A percentile compares a stretch with the other conserved stretches of the same genome.
Evolutionary conservation across 2,888 invertebrate species (phyloP).

Genomic region (Dysmachus trigonus): DNA sequence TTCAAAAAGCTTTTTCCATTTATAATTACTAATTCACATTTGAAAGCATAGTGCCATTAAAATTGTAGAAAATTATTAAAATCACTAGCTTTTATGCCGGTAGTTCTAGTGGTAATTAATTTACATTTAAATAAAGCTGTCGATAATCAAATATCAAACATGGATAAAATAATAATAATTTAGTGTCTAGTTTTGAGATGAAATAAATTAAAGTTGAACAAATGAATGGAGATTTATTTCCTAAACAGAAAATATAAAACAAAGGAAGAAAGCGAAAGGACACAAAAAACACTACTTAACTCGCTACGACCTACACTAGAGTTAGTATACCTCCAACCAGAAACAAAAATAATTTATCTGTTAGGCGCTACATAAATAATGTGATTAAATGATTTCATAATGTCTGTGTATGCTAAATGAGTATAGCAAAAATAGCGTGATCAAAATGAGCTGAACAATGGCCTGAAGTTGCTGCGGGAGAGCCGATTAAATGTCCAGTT

Average conservation of each 20-base stretch:
- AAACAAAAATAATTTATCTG: slow-evolving; percentile 16
- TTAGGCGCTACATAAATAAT: background rate
- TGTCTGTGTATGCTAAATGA: slow-evolving; percentile 12
- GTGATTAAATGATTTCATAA: slow-evolving; percentile 8
- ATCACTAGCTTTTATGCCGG: no score
- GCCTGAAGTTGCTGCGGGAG: slow-evolving; percentile 44
- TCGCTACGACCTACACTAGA: background rate
- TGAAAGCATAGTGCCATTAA: no score
- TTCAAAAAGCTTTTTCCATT: no score
- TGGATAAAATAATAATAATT: background rate
- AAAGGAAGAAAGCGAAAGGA: background rate
- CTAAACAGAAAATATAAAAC: background rate
- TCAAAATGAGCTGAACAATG: slow-evolving; percentile 6
- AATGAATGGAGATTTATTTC: background rate
- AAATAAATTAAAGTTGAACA: background rate
- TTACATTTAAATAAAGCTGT: background rate
- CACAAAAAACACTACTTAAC: background rate
- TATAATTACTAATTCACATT: no score
- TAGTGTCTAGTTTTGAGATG: background rate
- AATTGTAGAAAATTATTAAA: no score
- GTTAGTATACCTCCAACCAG: slow-evolving; percentile 20
- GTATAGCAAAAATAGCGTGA: background rate
- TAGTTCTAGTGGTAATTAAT: no score
- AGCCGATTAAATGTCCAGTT: slow-evolving; percentile 51
- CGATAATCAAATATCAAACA: background rate